A percentile compares a stretch with the other conserved stretches of the same genome.
These are phyloP conservation scores for Calameuta pallipes DNA, from an alignment of 2,888 invertebrate species.

Conservation along the genomic window DNA sequence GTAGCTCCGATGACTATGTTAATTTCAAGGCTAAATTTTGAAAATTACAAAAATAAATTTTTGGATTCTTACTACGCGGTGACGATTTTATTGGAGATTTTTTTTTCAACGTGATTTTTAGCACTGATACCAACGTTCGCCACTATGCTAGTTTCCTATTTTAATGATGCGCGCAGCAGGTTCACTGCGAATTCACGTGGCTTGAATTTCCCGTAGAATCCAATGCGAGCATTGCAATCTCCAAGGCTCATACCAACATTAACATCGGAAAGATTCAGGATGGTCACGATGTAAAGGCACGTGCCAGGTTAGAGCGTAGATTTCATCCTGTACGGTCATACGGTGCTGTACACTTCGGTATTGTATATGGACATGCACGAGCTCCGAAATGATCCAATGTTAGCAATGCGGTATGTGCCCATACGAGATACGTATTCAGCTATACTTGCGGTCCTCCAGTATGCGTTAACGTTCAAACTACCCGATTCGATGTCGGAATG, in stretches of 20 bases:
- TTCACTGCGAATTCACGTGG: neutral
- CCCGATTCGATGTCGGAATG: slow-evolving; percentile 49
- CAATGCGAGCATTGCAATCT: neutral
- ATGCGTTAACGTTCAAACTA: slow-evolving; percentile 35
- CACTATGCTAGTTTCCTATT: neutral
- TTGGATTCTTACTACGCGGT: neutral
- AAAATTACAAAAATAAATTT: neutral
- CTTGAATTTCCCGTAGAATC: neutral
- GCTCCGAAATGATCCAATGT: slow-evolving; percentile 45
- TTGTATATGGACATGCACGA: neutral
- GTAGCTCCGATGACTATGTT: neutral
- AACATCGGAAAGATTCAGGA: neutral
- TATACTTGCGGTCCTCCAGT: neutral
- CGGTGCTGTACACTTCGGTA: neutral
- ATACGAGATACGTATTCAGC: neutral
- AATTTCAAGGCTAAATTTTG: neutral
- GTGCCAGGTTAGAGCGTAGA: neutral
- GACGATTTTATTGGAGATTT: neutral
- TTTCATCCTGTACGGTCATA: neutral
- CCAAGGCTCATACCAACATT: neutral
- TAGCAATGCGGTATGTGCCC: slow-evolving; percentile 40
- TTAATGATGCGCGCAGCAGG: neutral
- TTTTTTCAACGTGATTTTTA: neutral
- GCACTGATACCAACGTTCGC: neutral
- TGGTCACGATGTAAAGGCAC: neutral